Evolutionary conservation across 2,113 vertebrate species (phyloP).

Genomic region (Bufo bufo): DNA sequence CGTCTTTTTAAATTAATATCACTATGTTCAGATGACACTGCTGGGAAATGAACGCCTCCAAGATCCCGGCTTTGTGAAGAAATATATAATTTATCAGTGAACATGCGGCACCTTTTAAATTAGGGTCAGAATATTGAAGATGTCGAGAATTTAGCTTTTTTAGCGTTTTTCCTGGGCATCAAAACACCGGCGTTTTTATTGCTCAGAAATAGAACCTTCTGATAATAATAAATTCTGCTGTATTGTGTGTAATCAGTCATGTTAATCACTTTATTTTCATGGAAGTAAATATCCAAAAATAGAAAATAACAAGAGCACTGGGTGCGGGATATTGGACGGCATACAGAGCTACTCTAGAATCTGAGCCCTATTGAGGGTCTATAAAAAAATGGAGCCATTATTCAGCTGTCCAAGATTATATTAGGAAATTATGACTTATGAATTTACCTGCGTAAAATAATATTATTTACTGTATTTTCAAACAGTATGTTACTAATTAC

Average conservation of each 20-base stretch:
- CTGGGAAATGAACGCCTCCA: constrained; percentile 5
- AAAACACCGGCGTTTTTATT: background rate
- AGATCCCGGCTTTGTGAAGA: constrained; percentile 1
- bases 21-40: constrained; percentile 20
- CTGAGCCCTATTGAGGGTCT: no score
- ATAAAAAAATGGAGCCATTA: no score
- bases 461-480: no score
- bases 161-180: background rate
- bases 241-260: background rate
- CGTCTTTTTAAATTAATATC: constrained; percentile 36
- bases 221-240: background rate
- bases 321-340: background rate
- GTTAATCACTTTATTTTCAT: constrained; percentile 5
- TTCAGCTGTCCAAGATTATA: no score
- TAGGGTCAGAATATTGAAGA: constrained; percentile 15
- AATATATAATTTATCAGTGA: constrained; percentile 45
- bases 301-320: background rate
- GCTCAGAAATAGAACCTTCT: background rate
- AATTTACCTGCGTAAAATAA: no score
- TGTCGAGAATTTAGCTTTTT: constrained; percentile 20
- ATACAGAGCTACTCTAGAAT: no score
- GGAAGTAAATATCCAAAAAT: background rate
- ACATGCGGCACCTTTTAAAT: constrained; percentile 20
- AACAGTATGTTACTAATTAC: no score
- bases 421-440: no score